Conservation (phyloP, 1,140 invertebrate genomes). For the Stenopsyche tienmushanensis region DNA sequence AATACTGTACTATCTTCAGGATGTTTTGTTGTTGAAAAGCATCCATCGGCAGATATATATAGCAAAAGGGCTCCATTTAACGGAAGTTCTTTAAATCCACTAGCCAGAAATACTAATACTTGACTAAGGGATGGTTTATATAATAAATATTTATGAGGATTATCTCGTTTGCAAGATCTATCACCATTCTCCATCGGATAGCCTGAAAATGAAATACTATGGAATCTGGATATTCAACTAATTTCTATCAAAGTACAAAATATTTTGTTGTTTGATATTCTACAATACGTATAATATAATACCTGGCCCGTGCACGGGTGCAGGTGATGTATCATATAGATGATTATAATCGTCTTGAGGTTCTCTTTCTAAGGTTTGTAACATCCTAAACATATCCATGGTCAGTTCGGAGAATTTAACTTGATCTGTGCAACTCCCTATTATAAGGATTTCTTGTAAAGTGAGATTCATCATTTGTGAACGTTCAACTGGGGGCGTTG, state of each 20-base stretch:
- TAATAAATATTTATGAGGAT: slow-evolving; percentile 95
- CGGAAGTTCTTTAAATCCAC: slow-evolving; percentile 91
- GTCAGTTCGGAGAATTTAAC: slow-evolving; percentile 98
- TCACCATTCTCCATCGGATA: slow-evolving; percentile 71
- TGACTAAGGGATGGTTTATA: slow-evolving; percentile 95
- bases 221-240: neutral
- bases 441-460: slow-evolving; percentile 92
- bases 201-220: slow-evolving; percentile 44
- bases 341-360: slow-evolving; percentile 82
- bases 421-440: slow-evolving; percentile 92
- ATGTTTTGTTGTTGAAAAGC: slow-evolving; percentile 84
- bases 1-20: slow-evolving; percentile 74
- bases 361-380: slow-evolving; percentile 92
- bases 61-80: slow-evolving; percentile 86
- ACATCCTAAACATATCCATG: slow-evolving; percentile 97
- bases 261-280: neutral
- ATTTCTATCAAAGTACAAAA: neutral
- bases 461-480: slow-evolving; percentile 82
- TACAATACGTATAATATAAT: slow-evolving; percentile 30
- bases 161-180: slow-evolving; percentile 72
- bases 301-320: slow-evolving; percentile 68
- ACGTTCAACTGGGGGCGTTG: slow-evolving; percentile 85
- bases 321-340: slow-evolving; percentile 84
- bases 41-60: slow-evolving; percentile 93
- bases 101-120: slow-evolving; percentile 90